Conservation (phyloP, 2,113 vertebrate species). For the Chaetodon auriga region DNA sequence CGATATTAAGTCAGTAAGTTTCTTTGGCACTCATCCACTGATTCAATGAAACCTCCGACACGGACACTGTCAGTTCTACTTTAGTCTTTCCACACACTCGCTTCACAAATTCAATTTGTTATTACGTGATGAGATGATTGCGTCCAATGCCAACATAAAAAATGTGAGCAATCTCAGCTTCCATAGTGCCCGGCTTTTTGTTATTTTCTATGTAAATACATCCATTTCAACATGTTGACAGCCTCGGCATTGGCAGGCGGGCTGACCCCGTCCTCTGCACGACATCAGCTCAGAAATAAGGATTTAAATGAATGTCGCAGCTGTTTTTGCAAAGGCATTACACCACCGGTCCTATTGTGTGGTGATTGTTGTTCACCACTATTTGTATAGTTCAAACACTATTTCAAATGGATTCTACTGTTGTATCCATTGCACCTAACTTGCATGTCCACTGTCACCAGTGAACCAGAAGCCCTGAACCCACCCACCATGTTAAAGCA, state of each 20-base stretch:
- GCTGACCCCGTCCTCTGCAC: background rate
- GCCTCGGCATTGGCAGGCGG: no score
- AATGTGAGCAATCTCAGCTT: background rate
- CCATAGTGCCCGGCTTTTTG: no score
- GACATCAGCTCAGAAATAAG: background rate
- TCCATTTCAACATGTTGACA: background rate
- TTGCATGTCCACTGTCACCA: no score
- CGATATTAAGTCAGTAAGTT: background rate
- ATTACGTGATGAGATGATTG: background rate
- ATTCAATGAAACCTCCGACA: slow-evolving; percentile 12
- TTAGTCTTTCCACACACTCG: background rate
- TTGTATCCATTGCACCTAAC: no score
- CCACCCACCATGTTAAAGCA: no score
- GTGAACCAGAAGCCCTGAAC: no score
- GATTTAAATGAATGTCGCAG: background rate
- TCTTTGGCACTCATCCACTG: slow-evolving; percentile 5
- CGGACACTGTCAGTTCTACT: background rate
- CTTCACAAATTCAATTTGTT: background rate
- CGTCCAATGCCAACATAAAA: background rate
- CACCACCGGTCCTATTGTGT: no score
- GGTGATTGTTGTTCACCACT: no score
- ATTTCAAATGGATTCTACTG: no score
- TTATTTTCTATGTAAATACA: background rate
- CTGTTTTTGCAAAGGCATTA: background rate
- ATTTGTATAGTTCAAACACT: no score